phyloP scores from a whole-genome alignment of 2,888 invertebrate genomes.

The Lithophane socia region DNA sequence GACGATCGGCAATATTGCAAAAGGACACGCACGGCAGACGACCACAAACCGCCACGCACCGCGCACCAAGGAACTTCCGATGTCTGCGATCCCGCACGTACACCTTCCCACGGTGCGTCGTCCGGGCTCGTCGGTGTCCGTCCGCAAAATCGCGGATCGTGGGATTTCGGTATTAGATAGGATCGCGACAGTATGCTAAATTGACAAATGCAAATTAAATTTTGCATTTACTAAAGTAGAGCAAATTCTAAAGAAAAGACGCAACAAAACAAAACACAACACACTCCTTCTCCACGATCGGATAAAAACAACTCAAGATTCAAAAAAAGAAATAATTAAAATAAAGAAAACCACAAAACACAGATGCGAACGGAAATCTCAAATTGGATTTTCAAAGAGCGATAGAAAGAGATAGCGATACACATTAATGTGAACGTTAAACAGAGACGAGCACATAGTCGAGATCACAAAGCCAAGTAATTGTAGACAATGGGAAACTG shows the following conservation, averaged over 20 bases:
- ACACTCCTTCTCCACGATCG: conserved; percentile 54
- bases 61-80: too few relatives aligned
- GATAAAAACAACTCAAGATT: conserved; percentile 65
- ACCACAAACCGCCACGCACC: too few relatives aligned
- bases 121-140: too few relatives aligned
- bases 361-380: conserved; percentile 82
- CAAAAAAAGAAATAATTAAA: conserved; percentile 70
- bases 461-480: conserved; percentile 87
- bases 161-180: too few relatives aligned
- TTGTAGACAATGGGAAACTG: conserved; percentile 89
- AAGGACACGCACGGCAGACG: too few relatives aligned
- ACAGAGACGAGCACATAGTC: conserved; percentile 73
- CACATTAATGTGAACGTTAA: conserved; percentile 56
- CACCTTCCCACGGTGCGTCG: too few relatives aligned
- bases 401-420: conserved; percentile 71
- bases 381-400: conserved; percentile 84
- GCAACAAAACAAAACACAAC: conserved; percentile 21
- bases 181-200: too few relatives aligned
- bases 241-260: not conserved
- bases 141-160: too few relatives aligned
- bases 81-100: too few relatives aligned
- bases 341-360: conserved; percentile 72
- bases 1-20: too few relatives aligned
- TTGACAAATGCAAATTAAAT: not conserved
- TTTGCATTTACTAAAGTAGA: not conserved